Percentiles rank a stretch among this genome's conserved stretches.
Conservation (phyloP, 2,888 invertebrate species). For the Cephus rjabovi region DNA sequence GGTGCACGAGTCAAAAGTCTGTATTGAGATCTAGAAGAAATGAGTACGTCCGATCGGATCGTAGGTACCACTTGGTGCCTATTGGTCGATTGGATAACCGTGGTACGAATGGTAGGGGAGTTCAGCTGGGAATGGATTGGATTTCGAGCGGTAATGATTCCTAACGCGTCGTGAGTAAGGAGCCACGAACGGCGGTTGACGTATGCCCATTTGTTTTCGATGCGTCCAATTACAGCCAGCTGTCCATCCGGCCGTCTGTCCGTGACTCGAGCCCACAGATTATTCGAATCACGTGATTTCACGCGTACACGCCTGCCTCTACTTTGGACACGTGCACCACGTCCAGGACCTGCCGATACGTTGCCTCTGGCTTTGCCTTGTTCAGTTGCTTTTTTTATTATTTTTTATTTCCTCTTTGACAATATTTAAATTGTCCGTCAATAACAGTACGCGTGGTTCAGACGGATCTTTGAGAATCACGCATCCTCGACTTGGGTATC, state of each 20-base stretch:
- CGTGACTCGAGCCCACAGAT: conserved; percentile 31
- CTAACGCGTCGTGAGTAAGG: conserved; percentile 6
- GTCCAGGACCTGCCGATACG: not conserved
- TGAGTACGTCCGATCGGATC: not conserved
- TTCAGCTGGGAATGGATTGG: not conserved
- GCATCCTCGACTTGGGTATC: not conserved
- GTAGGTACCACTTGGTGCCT: not conserved
- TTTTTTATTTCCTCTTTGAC: not conserved
- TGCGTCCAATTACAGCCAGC: conserved; percentile 32
- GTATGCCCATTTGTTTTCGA: conserved; percentile 29
- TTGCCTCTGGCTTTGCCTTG: not conserved
- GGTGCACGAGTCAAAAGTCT: not conserved
- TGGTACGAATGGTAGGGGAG: not conserved
- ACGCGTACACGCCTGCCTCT: conserved; percentile 27
- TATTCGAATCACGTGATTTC: conserved; percentile 42
- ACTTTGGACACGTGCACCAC: conserved; percentile 5
- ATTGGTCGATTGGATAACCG: not conserved
- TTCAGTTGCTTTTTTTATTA: not conserved
- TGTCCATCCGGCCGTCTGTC: conserved; percentile 25
- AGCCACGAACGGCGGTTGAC: conserved; percentile 13
- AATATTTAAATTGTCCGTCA: conserved; percentile 8
- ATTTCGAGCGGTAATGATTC: conserved; percentile 11
- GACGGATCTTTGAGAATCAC: not conserved
- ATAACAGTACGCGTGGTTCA: conserved; percentile 11
- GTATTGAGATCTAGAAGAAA: not conserved